These are phyloP conservation scores for Odontothrips loti DNA, from an alignment of 2,888 invertebrate genomes.

Conservation along the genomic window DNA sequence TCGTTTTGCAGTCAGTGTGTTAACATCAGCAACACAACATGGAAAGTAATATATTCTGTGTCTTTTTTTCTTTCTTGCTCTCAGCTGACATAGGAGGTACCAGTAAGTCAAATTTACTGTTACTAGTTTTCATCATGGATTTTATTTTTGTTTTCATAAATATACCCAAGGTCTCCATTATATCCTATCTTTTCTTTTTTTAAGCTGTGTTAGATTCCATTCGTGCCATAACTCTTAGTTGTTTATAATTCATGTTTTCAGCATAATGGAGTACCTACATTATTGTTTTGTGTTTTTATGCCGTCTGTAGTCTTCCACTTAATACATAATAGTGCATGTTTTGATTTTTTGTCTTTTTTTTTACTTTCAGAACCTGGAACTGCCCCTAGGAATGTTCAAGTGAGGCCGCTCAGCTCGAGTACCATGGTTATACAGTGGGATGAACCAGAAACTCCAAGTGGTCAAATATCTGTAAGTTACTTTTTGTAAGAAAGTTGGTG, in stretches of 20 bases:
- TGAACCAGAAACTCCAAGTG: slow-evolving; percentile 95
- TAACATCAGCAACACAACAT: slow-evolving; percentile 31
- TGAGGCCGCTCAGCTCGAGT: slow-evolving; percentile 87
- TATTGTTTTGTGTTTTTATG: slow-evolving; percentile 30
- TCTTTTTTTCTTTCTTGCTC: slow-evolving; percentile 44
- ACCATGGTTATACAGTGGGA: slow-evolving; percentile 99
- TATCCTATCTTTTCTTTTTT: background rate
- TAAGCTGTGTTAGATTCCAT: slow-evolving; percentile 30
- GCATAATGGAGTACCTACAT: background rate
- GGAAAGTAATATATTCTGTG: slow-evolving; percentile 31
- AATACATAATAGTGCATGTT: slow-evolving; percentile 1
- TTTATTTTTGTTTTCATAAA: slow-evolving; percentile 25
- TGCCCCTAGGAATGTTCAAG: slow-evolving; percentile 90
- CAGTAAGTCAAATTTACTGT: slow-evolving; percentile 51
- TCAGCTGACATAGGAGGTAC: slow-evolving; percentile 54
- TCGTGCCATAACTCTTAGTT: too few species aligned
- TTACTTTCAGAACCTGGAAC: slow-evolving; percentile 81
- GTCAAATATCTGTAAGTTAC: slow-evolving; percentile 85
- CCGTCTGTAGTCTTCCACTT: background rate
- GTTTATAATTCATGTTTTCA: slow-evolving; percentile 30
- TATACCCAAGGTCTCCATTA: background rate
- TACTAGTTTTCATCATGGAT: slow-evolving; percentile 3
- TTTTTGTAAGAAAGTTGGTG: background rate
- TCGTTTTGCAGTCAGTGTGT: background rate
- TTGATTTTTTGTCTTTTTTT: slow-evolving; percentile 33